Evolutionary conservation across 1,140 invertebrate species (phyloP).

Genomic region (Solenopsis invicta): DNA sequence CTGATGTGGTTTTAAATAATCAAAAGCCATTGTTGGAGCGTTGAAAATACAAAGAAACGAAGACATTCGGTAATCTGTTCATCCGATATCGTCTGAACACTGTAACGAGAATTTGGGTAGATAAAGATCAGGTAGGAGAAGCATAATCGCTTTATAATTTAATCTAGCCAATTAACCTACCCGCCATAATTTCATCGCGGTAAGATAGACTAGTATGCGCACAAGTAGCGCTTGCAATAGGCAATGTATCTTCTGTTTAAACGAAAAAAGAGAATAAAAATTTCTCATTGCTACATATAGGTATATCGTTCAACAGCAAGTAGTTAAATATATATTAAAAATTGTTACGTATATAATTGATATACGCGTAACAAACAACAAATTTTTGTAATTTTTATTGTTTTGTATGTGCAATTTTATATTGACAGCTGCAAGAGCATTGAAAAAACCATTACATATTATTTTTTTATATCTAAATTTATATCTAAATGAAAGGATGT

Average conservation of each 20-base stretch:
- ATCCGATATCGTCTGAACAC: conserved; percentile 10
- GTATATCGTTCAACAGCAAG: not conserved
- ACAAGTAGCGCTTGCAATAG: not conserved
- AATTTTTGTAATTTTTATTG: not conserved
- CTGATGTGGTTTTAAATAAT: conserved; percentile 6
- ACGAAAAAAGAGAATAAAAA: not conserved
- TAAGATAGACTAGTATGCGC: not conserved
- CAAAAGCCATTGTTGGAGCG: not conserved
- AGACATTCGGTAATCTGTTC: not conserved
- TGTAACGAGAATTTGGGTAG: conserved; percentile 15
- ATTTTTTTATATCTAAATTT: not conserved
- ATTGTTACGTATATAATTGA: not conserved
- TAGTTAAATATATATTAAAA: not conserved
- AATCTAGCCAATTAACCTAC: conserved; percentile 22
- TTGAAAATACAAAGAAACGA: conserved; percentile 7
- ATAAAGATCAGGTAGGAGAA: not conserved
- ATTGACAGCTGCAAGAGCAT: not conserved
- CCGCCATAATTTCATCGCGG: conserved; percentile 11
- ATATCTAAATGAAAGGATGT: not conserved
- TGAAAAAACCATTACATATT: not conserved
- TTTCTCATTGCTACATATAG: not conserved
- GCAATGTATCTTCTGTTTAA: conserved; percentile 13
- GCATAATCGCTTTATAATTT: conserved; percentile 50
- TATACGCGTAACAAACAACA: not conserved
- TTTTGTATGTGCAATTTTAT: too few relatives aligned